These are phyloP conservation scores for Ciona savignyi DNA, from an alignment of 23 tunicate species.

Conservation along the genomic window DNA sequence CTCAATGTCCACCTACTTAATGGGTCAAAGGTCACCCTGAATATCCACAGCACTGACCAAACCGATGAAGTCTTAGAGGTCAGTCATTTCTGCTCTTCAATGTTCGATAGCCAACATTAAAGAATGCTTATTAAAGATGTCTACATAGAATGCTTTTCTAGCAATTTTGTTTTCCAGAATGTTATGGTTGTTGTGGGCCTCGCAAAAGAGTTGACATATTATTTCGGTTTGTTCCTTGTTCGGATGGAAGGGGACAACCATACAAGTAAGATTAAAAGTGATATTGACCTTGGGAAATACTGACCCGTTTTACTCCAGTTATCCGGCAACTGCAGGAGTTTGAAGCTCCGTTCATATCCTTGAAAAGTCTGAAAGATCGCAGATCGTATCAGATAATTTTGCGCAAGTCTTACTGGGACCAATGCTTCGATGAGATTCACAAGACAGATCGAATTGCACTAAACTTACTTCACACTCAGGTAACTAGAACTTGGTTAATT, in stretches of 20 bases:
- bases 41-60: constrained; percentile 66
- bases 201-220: constrained; percentile 55
- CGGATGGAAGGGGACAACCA: too few relatives aligned
- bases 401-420: constrained; percentile 85
- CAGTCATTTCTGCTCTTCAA: too few relatives aligned
- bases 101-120: too few relatives aligned
- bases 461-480: constrained; percentile 73
- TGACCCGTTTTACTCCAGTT: constrained; percentile 11
- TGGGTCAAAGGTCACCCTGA: constrained; percentile 44
- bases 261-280: too few relatives aligned
- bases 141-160: too few relatives aligned
- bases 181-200: constrained; percentile 39
- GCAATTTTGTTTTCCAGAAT: constrained; percentile 19
- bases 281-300: too few relatives aligned
- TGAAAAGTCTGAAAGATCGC: constrained; percentile 46
- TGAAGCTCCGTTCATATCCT: constrained; percentile 82
- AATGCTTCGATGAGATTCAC: constrained; percentile 42
- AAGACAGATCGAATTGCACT: constrained; percentile 37
- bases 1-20: constrained; percentile 56
- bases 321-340: constrained; percentile 73
- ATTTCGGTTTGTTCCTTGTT: constrained; percentile 68
- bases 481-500: too few relatives aligned
- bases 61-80: constrained; percentile 69
- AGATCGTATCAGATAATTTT: constrained; percentile 40
- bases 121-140: too few relatives aligned